Evolutionary conservation across 2,888 invertebrate genomes (phyloP).

Genomic region (Macrosiphum euphorbiae): DNA sequence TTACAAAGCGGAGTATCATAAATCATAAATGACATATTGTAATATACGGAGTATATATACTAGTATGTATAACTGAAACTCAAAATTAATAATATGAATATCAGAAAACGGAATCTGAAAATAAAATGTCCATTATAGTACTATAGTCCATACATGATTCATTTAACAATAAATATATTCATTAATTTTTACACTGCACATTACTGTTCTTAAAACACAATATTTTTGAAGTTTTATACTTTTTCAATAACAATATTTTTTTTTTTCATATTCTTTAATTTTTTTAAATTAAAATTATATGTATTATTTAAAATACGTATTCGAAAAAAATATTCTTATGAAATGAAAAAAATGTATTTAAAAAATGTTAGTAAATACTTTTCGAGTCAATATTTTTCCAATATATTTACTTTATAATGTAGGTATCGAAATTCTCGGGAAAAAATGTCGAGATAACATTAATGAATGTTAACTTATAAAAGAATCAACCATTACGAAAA

Average conservation of each 20-base stretch:
- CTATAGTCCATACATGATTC: background rate
- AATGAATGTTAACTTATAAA: background rate
- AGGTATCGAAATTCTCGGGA: too few relatives aligned
- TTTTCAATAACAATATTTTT: background rate
- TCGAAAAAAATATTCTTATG: too few relatives aligned
- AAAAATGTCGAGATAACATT: too few relatives aligned
- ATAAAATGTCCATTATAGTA: background rate
- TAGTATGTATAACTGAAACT: background rate
- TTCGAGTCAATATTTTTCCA: background rate
- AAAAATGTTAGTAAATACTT: background rate
- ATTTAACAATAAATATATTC: background rate
- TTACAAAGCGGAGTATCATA: background rate
- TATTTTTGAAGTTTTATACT: background rate
- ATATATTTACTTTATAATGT: too few relatives aligned
- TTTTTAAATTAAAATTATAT: too few relatives aligned
- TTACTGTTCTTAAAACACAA: background rate
- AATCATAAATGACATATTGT: background rate
- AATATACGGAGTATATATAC: background rate
- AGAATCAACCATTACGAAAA: background rate
- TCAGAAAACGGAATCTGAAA: background rate
- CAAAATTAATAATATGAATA: background rate
- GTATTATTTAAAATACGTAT: too few relatives aligned
- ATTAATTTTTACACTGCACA: background rate
- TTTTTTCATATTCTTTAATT: background rate
- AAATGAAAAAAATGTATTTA: background rate